phyloP scores from a whole-genome alignment of 2,113 vertebrate species.

The Stigmatopora argus region DNA sequence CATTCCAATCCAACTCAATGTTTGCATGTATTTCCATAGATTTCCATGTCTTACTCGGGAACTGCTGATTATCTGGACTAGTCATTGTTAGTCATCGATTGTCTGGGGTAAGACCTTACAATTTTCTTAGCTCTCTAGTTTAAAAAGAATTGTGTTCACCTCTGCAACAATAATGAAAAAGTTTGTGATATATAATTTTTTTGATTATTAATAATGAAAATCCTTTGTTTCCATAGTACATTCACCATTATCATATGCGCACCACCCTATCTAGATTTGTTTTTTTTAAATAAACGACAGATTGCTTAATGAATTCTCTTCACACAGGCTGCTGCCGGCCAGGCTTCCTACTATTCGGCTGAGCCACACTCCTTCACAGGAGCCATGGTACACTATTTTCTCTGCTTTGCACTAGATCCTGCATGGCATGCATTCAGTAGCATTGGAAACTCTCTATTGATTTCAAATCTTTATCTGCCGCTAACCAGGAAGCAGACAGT shows the following conservation, averaged over 20 bases:
- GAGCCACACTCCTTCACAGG: constrained; percentile 63
- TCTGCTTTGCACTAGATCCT: not conserved
- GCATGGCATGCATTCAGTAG: constrained; percentile 15
- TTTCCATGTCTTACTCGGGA: constrained; percentile 64
- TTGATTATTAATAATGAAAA: not conserved
- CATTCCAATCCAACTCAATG: constrained; percentile 18
- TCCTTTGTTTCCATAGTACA: constrained; percentile 9
- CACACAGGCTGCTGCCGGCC: constrained; percentile 47
- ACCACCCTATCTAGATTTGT: no score
- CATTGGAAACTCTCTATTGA: constrained; percentile 56
- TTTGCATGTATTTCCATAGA: constrained; percentile 52
- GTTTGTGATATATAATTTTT: not conserved
- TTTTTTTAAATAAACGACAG: no score
- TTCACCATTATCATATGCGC: not conserved
- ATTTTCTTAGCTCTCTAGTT: not conserved
- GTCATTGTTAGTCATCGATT: constrained; percentile 26
- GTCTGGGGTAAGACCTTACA: constrained; percentile 49
- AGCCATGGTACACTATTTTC: constrained; percentile 66
- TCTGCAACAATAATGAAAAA: not conserved
- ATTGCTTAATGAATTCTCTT: not conserved
- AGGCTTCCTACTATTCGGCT: constrained; percentile 42
- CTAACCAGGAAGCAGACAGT: constrained; percentile 41
- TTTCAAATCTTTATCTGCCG: constrained; percentile 43
- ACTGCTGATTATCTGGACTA: constrained; percentile 39
- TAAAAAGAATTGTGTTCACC: not conserved